phyloP scores from a whole-genome alignment of 2,113 vertebrate species.

The Prionailurus bengalensis region DNA sequence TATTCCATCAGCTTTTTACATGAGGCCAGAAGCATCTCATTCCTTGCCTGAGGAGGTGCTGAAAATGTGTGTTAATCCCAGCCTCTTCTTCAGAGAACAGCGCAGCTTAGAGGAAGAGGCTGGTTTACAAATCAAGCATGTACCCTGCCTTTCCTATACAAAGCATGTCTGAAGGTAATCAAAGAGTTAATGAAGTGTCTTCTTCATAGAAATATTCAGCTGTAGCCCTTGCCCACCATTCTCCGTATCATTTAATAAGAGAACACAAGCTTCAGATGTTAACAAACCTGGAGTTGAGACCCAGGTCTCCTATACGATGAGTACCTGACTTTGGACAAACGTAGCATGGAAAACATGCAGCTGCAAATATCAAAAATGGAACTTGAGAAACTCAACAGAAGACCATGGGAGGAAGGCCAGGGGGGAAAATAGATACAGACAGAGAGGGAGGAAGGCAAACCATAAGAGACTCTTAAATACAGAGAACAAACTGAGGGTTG shows the following conservation, averaged over 20 bases:
- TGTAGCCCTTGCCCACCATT: background rate
- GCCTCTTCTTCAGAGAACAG: background rate
- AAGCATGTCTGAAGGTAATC: background rate
- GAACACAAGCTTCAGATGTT: background rate
- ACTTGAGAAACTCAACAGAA: too few species aligned
- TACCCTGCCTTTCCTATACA: background rate
- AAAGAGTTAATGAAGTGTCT: background rate
- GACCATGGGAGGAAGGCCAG: too few species aligned
- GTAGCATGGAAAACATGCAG: background rate
- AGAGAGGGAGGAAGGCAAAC: too few species aligned
- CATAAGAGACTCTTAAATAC: too few species aligned
- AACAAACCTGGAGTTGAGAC: background rate
- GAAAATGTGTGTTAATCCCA: background rate
- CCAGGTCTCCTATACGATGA: background rate
- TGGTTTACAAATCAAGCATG: background rate
- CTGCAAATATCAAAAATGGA: background rate
- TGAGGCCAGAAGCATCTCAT: background rate
- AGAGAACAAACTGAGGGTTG: too few species aligned
- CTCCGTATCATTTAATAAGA: background rate
- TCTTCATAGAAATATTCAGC: background rate
- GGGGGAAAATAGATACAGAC: too few species aligned
- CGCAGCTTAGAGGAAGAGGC: background rate
- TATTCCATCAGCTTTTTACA: conserved; percentile 21
- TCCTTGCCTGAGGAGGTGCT: background rate
- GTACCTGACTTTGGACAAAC: background rate